Conservation (phyloP, 2,888 invertebrate genomes). For the Brenthis ino region DNA sequence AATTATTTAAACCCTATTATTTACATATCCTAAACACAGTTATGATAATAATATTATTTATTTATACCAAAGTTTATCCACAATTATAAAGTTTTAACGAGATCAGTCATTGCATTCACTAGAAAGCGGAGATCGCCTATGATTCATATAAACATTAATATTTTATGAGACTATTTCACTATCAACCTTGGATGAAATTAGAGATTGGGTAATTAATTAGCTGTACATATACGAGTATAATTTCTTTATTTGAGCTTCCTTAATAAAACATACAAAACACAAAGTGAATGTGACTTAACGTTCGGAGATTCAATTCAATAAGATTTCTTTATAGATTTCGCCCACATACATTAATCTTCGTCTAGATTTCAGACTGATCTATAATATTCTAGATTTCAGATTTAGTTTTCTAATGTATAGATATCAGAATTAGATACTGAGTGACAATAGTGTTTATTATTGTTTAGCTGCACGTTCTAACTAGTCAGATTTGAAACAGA, state of each 20-base stretch:
- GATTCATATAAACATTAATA: conserved; percentile 30
- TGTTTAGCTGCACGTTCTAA: no score
- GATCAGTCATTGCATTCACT: conserved; percentile 23
- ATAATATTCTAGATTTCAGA: no score
- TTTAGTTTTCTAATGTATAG: no score
- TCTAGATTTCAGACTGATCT: no score
- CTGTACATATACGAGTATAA: background rate
- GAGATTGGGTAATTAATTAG: conserved; percentile 21
- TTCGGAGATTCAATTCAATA: background rate
- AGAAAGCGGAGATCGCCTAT: conserved; percentile 31
- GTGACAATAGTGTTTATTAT: no score
- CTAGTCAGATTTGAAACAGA: no score
- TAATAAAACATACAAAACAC: conserved; percentile 14
- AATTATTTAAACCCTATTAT: no score
- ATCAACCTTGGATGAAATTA: conserved; percentile 24
- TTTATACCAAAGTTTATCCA: conserved; percentile 17
- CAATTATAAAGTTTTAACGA: conserved; percentile 22
- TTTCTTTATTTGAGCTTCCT: conserved; percentile 5
- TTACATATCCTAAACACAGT: no score
- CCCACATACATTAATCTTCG: background rate
- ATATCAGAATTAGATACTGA: no score
- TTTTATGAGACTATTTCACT: conserved; percentile 20
- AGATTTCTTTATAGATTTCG: background rate
- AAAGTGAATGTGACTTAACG: conserved; percentile 4
- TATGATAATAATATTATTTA: no score